These are phyloP conservation scores for Planococcus citri DNA, from an alignment of 1,140 invertebrate species.

Conservation along the genomic window DNA sequence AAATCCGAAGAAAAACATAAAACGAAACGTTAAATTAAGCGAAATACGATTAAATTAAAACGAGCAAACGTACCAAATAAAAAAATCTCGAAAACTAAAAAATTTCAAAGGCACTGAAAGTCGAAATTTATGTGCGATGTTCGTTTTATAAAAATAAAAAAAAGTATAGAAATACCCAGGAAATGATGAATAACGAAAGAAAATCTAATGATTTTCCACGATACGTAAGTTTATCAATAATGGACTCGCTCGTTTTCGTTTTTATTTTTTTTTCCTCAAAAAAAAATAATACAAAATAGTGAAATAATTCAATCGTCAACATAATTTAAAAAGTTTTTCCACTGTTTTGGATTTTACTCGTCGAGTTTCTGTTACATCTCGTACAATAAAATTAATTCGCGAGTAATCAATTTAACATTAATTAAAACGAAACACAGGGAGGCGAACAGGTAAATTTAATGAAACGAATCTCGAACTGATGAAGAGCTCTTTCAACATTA, in stretches of 20 bases:
- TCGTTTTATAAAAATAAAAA: neutral
- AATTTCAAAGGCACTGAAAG: neutral
- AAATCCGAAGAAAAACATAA: slow-evolving; percentile 8
- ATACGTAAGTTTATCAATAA: neutral
- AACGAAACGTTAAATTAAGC: slow-evolving; percentile 7
- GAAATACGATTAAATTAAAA: slow-evolving; percentile 4
- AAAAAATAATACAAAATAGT: too few relatives aligned
- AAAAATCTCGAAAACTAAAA: neutral
- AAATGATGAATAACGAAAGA: neutral
- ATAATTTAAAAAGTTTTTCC: too few relatives aligned
- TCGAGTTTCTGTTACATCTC: too few relatives aligned
- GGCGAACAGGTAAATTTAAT: neutral
- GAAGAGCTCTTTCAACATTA: too few relatives aligned
- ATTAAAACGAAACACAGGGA: neutral
- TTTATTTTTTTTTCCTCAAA: too few relatives aligned
- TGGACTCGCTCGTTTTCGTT: too few relatives aligned
- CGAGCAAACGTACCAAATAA: neutral
- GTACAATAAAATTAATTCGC: neutral
- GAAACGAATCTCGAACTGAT: neutral
- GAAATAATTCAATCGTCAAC: too few relatives aligned
- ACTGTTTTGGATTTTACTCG: too few relatives aligned
- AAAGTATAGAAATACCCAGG: too few relatives aligned
- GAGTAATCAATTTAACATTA: neutral
- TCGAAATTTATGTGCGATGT: neutral
- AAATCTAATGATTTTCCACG: neutral